phyloP scores from a whole-genome alignment of 1,140 invertebrate species.

The Sweltsa coloradensis region DNA sequence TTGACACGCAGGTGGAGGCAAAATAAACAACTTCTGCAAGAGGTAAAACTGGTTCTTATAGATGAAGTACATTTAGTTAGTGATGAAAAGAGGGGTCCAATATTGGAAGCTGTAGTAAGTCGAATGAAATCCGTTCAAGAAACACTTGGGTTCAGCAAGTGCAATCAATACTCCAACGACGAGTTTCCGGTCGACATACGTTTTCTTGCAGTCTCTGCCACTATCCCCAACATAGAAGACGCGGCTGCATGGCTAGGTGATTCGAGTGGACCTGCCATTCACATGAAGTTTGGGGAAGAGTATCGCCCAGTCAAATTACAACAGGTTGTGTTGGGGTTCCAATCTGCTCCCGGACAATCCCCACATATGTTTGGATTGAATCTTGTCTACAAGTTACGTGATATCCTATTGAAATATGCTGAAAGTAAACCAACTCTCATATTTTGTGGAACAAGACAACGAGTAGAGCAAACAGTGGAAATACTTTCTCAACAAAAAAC shows the following conservation, averaged over 20 bases:
- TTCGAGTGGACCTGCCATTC: constrained; percentile 14
- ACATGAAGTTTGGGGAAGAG: constrained; percentile 36
- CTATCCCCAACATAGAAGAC: constrained; percentile 65
- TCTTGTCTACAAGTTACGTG: constrained; percentile 57
- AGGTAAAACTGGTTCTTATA: constrained; percentile 61
- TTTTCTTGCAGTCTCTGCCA: constrained; percentile 68
- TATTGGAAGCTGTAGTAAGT: constrained; percentile 65
- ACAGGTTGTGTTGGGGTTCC: constrained; percentile 59
- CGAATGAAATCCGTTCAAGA: constrained; percentile 47
- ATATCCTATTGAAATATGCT: constrained; percentile 55
- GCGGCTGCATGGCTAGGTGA: constrained; percentile 55
- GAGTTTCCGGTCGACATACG: constrained; percentile 30
- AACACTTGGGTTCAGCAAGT: no score
- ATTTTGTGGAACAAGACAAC: constrained; percentile 68
- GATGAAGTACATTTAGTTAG: constrained; percentile 70
- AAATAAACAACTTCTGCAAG: constrained; percentile 42
- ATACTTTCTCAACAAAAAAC: constrained; percentile 44
- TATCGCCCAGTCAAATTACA: constrained; percentile 57
- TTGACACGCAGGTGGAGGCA: constrained; percentile 60
- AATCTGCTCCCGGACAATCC: constrained; percentile 31
- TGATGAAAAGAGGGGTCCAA: constrained; percentile 55
- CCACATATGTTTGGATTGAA: constrained; percentile 65
- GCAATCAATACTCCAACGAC: no score
- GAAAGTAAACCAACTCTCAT: constrained; percentile 60
- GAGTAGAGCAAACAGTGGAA: constrained; percentile 50